A percentile compares a stretch with the other conserved stretches of the same genome.
These are phyloP conservation scores for Hyalella azteca DNA, from an alignment of 2,888 invertebrate genomes.

Conservation along the genomic window DNA sequence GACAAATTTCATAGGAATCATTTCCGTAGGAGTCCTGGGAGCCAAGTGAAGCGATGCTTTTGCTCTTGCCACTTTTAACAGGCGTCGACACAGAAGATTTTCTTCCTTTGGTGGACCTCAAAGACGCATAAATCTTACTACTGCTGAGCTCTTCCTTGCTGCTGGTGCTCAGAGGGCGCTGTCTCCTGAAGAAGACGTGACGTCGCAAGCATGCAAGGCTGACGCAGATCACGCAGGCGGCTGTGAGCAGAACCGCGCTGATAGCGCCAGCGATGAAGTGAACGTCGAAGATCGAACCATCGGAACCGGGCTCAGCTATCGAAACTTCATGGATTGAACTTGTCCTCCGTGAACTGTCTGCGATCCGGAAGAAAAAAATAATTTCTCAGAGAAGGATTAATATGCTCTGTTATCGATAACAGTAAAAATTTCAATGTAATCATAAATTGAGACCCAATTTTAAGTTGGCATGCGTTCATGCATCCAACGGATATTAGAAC, in stretches of 20 bases:
- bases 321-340: slow-evolving; percentile 32
- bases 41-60: slow-evolving; percentile 4
- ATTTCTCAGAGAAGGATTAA: background rate
- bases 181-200: background rate
- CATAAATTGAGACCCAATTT: too few relatives aligned
- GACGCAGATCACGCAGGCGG: slow-evolving; percentile 53
- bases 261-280: slow-evolving; percentile 55
- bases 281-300: slow-evolving; percentile 43
- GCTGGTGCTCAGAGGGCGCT: background rate
- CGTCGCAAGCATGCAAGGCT: slow-evolving; percentile 46
- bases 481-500: too few relatives aligned
- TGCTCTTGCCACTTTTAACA: slow-evolving; percentile 21
- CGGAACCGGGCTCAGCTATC: slow-evolving; percentile 2
- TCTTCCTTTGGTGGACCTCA: background rate
- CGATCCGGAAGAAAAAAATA: background rate
- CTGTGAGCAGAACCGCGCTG: slow-evolving; percentile 51
- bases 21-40: background rate
- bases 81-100: slow-evolving; percentile 22
- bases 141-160: background rate
- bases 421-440: too few relatives aligned
- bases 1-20: slow-evolving; percentile 31
- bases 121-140: slow-evolving; percentile 3
- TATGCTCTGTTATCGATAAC: background rate
- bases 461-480: too few relatives aligned
- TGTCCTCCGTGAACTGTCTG: background rate